Conservation (phyloP, 2,113 vertebrate species). For the Corythaeola cristata region DNA sequence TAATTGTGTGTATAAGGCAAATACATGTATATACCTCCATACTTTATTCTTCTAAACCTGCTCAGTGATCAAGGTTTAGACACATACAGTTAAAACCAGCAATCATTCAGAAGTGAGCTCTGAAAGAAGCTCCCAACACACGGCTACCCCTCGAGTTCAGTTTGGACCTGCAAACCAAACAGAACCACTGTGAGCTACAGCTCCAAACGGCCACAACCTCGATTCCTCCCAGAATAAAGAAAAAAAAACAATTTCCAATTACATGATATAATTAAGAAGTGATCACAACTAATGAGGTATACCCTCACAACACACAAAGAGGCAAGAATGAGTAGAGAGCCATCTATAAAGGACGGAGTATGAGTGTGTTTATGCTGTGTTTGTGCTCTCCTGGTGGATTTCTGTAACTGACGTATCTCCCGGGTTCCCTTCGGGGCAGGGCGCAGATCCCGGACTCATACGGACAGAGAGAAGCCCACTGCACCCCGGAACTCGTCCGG, state of each 20-base stretch:
- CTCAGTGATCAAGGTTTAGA: too few species aligned
- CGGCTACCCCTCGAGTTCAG: neutral
- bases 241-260: too few species aligned
- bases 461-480: neutral
- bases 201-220: neutral
- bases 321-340: neutral
- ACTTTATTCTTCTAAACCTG: neutral
- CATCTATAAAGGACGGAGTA: fast-evolving
- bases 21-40: fast-evolving
- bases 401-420: fast-evolving
- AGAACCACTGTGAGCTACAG: neutral
- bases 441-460: too few species aligned
- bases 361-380: neutral
- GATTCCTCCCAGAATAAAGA: neutral
- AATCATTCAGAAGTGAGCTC: neutral
- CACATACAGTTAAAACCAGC: neutral
- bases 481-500: neutral
- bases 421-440: fast-evolving
- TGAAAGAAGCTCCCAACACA: neutral
- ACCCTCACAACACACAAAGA: fast-evolving
- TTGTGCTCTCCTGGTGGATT: neutral
- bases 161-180: neutral
- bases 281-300: too few species aligned
- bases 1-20: fast-evolving
- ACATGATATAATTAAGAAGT: fast-evolving